Base-by-base conservation (phyloP, 2,797 vertebrate species). In the Craterocephalus amniculus region DNA sequence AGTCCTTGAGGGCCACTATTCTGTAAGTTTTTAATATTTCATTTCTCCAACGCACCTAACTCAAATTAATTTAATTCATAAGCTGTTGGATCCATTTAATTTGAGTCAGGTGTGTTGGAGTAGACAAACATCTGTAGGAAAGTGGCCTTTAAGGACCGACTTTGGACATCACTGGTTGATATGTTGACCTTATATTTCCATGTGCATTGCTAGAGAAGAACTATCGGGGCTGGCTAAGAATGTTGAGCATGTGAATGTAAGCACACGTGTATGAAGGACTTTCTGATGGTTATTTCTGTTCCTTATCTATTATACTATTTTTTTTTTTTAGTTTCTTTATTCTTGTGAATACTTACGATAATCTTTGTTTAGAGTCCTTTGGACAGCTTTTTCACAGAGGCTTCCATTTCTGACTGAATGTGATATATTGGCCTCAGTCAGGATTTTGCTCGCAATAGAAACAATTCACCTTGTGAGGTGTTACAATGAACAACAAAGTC, bases 271-370 rank as follows among this genome's bases (percentile, higher is more conserved):
- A 88, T 71, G 29, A 72, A 76, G 69, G 72, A 76, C 66, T 83
- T 74, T 70, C 70, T 84, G 72, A 72, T 76, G 80, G 70, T 83
- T 84, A 89, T 86, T 88, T 78, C 71, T 59, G 61, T 81, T 83
- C 36, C 63, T 87, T 70, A 82, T 95, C 49, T 49, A 58, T n/a
- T 49, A 48, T 10, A 10, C 18, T 38, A 52, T 27, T 18, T 40
- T 38, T 32, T 29, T 29, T 60, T 14, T 38, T 32, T 48, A 5
- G 14, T 35, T 49, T 29, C 35, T 61, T 92, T 93, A 62, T 78
- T 95, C 92, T 92, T 91, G 93, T 94, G 92, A 94, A 98, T 99
- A 99, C 98, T 99, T 99, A 99, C 98, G 95, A 97, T 96, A 95
- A 95, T 91, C 88, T 85, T 95, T 95, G 93, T 93, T 96, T 96